phyloP scores from a whole-genome alignment of 1,140 invertebrate species.

The Leucophenga varia region DNA sequence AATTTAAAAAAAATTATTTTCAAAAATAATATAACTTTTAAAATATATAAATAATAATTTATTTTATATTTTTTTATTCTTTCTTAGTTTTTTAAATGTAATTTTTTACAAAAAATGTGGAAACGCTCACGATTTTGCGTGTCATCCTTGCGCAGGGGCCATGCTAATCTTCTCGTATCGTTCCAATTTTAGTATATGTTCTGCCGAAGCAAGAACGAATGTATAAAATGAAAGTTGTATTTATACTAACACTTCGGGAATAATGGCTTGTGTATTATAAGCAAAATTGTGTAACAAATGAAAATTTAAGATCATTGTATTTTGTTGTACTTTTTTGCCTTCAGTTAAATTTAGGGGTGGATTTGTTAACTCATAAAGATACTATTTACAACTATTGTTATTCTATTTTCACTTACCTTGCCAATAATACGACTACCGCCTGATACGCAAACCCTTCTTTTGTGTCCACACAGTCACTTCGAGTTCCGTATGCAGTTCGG shows the following conservation, averaged over 20 bases:
- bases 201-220: conserved; percentile 71
- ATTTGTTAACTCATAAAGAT: not conserved
- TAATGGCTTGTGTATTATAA: conserved; percentile 33
- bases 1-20: not conserved
- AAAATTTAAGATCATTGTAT: not conserved
- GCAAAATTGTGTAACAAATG: not conserved
- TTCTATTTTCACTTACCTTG: conserved; percentile 61
- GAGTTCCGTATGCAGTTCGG: conserved; percentile 71
- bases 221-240: not conserved
- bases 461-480: conserved; percentile 83
- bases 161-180: conserved; percentile 94
- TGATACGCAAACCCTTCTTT: conserved; percentile 70
- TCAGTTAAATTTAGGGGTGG: not conserved
- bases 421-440: conserved; percentile 79
- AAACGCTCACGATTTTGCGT: conserved; percentile 89
- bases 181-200: conserved; percentile 83
- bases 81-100: too few species aligned
- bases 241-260: conserved; percentile 18
- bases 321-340: too few species aligned
- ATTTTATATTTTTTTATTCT: too few species aligned
- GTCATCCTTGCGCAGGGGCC: conserved; percentile 90
- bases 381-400: not conserved
- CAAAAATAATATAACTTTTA: not conserved
- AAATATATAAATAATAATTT: conserved; percentile 2
- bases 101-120: conserved; percentile 78